These are phyloP conservation scores for Typhlichthys eigenmanni DNA, from an alignment of 2,797 vertebrate species.

Conservation along the genomic window DNA sequence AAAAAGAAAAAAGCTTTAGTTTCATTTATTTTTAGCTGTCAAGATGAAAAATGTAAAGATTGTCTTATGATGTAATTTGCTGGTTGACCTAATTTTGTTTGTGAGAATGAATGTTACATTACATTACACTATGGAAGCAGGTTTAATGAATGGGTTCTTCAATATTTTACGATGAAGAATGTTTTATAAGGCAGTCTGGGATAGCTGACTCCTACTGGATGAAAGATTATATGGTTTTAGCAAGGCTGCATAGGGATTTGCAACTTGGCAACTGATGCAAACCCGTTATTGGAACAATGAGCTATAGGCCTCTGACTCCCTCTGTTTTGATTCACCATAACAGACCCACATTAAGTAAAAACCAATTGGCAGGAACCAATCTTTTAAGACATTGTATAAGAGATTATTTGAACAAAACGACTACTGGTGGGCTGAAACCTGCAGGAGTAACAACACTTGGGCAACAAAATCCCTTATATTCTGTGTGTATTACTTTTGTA, in stretches of 20 bases:
- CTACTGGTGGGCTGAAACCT: too few relatives aligned
- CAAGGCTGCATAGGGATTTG: conserved; percentile 27
- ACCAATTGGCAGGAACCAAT: too few relatives aligned
- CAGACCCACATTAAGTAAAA: too few relatives aligned
- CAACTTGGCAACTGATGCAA: conserved; percentile 24
- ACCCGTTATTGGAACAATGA: conserved; percentile 12
- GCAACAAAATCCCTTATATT: too few relatives aligned
- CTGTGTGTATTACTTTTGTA: too few relatives aligned
- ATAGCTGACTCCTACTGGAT: neutral
- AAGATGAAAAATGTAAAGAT: conserved; percentile 35
- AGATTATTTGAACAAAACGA: too few relatives aligned
- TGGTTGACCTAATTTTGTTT: conserved; percentile 25
- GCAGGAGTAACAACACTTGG: too few relatives aligned
- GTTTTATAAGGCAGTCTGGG: too few relatives aligned
- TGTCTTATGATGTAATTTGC: conserved; percentile 23
- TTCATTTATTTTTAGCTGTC: conserved; percentile 8
- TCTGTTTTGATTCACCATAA: conserved; percentile 22
- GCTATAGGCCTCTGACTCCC: conserved; percentile 38
- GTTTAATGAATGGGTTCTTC: neutral
- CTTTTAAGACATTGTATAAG: too few relatives aligned
- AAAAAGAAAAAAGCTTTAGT: neutral
- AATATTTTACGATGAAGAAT: neutral
- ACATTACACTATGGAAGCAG: conserved; percentile 23
- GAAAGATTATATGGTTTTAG: conserved; percentile 24
- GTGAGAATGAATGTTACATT: conserved; percentile 4